A percentile compares a stretch with the other conserved stretches of the same genome.
Conservation (phyloP, 2,797 vertebrate species). For the Enteromius thamalakanensis region DNA sequence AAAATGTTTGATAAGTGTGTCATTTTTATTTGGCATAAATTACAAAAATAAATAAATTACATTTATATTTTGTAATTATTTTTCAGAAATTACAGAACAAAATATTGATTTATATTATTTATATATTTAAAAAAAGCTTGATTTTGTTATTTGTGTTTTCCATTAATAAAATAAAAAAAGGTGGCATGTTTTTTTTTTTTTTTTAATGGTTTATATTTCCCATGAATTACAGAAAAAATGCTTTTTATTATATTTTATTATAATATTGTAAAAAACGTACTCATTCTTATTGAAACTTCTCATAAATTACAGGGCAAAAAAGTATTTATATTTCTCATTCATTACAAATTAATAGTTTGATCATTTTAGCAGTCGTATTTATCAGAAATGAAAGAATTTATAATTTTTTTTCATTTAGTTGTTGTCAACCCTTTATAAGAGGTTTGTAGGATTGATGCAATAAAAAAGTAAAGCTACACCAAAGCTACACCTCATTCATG, state of each 20-base stretch:
- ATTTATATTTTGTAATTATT: neutral
- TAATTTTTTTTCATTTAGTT: neutral
- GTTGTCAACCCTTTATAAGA: neutral
- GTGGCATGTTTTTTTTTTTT: neutral
- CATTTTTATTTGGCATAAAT: neutral
- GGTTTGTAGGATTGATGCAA: neutral
- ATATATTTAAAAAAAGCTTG: too few relatives aligned
- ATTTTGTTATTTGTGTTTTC: too few relatives aligned
- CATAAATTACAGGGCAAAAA: too few relatives aligned
- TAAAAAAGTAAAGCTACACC: neutral
- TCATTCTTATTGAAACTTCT: neutral
- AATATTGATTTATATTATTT: too few relatives aligned
- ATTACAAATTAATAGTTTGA: neutral
- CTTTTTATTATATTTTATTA: neutral
- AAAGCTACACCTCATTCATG: neutral
- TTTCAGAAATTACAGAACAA: neutral
- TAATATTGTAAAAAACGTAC: too few relatives aligned
- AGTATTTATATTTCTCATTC: neutral
- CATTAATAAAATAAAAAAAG: too few relatives aligned
- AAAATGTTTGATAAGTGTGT: neutral
- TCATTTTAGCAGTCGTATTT: neutral
- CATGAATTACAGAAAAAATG: neutral
- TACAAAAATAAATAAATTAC: neutral
- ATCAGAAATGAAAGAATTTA: neutral
- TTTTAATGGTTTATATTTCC: neutral